Conservation (phyloP, 1,140 invertebrate species). For the Diprion similis region DNA sequence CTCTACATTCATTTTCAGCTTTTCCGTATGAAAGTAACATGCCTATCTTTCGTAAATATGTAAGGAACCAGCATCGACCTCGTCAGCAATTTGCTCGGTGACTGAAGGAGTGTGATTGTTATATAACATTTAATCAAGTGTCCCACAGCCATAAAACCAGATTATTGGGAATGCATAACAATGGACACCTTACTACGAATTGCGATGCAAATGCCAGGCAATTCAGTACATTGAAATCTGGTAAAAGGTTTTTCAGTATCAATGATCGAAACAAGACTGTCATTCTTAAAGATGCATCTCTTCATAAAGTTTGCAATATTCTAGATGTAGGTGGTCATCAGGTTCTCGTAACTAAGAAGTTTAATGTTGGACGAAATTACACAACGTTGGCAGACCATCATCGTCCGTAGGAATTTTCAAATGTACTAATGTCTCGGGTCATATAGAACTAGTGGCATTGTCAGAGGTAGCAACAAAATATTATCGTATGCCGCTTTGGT, state of each 20-base stretch:
- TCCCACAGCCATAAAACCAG: not conserved
- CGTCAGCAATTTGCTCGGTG: conserved; percentile 28
- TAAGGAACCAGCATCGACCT: conserved; percentile 25
- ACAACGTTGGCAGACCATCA: not conserved
- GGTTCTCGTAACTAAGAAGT: not conserved
- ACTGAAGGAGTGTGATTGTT: not conserved
- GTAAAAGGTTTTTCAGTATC: not conserved
- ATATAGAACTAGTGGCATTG: not conserved
- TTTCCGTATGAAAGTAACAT: conserved; percentile 35
- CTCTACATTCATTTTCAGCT: conserved; percentile 28
- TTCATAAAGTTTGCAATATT: not conserved
- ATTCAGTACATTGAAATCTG: not conserved
- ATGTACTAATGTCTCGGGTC: not conserved
- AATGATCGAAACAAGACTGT: not conserved
- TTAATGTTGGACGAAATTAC: not conserved
- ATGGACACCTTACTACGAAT: not conserved
- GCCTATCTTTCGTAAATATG: conserved; percentile 23
- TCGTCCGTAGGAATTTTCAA: conserved; percentile 7
- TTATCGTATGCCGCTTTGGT: not conserved
- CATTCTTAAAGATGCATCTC: not conserved
- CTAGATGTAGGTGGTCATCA: not conserved
- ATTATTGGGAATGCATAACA: not conserved
- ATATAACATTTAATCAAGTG: not conserved
- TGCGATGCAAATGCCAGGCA: not conserved
- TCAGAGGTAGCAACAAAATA: not conserved